Conservation (phyloP, 2,113 vertebrate genomes). For the Orthonyx spaldingii region DNA sequence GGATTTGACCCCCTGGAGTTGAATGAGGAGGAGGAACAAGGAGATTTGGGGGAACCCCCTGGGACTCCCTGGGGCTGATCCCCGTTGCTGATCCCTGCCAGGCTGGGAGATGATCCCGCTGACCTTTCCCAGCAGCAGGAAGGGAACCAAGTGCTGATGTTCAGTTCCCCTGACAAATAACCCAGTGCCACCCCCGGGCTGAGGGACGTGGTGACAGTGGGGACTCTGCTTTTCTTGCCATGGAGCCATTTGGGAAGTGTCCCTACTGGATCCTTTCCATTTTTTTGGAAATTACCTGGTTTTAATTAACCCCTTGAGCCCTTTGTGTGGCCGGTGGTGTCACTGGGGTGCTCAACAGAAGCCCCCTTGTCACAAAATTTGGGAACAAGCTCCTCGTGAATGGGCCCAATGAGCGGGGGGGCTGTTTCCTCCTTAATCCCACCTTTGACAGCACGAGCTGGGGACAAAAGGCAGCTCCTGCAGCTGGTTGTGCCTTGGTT, state of each 20-base stretch:
- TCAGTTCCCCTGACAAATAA: neutral
- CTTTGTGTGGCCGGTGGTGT: slow-evolving; percentile 37
- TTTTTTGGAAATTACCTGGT: too few relatives aligned
- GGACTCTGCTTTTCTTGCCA: slow-evolving; percentile 9
- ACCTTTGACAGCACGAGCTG: slow-evolving; percentile 25
- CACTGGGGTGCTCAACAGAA: slow-evolving; percentile 33
- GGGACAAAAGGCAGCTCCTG: slow-evolving; percentile 48
- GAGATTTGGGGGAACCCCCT: neutral
- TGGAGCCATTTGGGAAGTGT: slow-evolving; percentile 17
- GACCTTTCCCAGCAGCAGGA: neutral
- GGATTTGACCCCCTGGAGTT: neutral
- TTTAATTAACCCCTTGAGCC: slow-evolving; percentile 54
- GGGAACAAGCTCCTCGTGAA: slow-evolving; percentile 58
- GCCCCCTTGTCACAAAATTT: slow-evolving; percentile 39
- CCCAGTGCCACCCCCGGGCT: neutral
- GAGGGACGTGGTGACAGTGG: neutral
- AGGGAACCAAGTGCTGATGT: neutral
- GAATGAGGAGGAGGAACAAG: neutral
- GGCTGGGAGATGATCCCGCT: neutral
- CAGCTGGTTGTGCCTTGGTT: slow-evolving; percentile 16
- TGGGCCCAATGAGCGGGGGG: slow-evolving; percentile 24
- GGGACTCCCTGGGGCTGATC: neutral
- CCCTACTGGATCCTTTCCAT: slow-evolving; percentile 23
- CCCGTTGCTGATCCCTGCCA: neutral
- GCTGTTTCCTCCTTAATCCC: slow-evolving; percentile 55